Evolutionary conservation across 2,888 invertebrate genomes (phyloP).

Genomic region (Dasypolia templi): DNA sequence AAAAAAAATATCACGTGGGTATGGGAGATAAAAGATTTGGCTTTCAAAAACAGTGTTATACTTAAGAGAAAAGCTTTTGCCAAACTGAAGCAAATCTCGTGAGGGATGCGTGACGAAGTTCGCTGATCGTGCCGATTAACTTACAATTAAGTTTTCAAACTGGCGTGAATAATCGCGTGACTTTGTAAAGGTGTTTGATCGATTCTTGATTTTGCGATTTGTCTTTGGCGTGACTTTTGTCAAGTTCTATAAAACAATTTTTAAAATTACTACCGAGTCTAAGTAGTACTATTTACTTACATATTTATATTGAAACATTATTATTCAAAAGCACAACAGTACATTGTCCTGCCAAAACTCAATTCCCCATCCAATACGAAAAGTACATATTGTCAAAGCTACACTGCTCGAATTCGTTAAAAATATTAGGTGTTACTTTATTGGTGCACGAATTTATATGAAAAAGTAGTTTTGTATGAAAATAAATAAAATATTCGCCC

Average conservation of each 20-base stretch:
- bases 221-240: not conserved
- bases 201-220: not conserved
- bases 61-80: not conserved
- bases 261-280: not conserved
- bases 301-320: not conserved
- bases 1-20: not conserved
- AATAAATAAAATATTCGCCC: not conserved
- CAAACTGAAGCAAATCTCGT: not conserved
- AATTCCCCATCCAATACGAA: conserved; percentile 48
- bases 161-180: no score
- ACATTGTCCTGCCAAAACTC: conserved; percentile 40
- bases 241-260: not conserved
- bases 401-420: conserved; percentile 64
- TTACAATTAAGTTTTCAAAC: not conserved
- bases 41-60: not conserved
- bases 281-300: not conserved
- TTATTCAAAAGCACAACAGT: conserved; percentile 36
- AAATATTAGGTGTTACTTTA: conserved; percentile 37
- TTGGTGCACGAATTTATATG: conserved; percentile 30
- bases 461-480: not conserved
- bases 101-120: not conserved
- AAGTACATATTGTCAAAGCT: conserved; percentile 68
- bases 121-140: not conserved
- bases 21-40: not conserved
- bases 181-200: no score